A percentile compares a stretch with the other conserved stretches of the same genome.
Conservation (phyloP, 2,797 vertebrate species). For the Enteromius radiatus region DNA sequence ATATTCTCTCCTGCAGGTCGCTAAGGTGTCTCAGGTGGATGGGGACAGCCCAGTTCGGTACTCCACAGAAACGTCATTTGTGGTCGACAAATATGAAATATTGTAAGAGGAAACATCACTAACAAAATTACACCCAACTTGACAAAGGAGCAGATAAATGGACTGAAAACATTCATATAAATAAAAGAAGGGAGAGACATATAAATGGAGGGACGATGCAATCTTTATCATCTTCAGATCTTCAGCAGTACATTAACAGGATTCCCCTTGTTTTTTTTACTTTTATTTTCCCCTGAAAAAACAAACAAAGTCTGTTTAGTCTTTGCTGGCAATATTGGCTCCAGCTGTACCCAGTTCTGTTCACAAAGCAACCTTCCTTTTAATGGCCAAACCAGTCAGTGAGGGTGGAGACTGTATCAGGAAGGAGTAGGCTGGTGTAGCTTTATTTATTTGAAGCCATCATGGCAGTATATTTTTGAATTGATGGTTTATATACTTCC, state of each 20-base stretch:
- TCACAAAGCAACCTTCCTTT: background rate
- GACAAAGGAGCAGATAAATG: constrained; percentile 49
- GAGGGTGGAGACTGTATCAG: constrained; percentile 15
- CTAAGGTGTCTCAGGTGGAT: constrained; percentile 86
- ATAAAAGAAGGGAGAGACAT: constrained; percentile 47
- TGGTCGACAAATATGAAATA: constrained; percentile 90
- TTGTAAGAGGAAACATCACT: constrained; percentile 74
- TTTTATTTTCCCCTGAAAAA: constrained; percentile 28
- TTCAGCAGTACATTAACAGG: constrained; percentile 58
- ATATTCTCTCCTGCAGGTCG: constrained; percentile 69
- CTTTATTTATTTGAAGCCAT: constrained; percentile 45
- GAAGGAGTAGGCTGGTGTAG: background rate
- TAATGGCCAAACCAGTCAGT: constrained; percentile 18
- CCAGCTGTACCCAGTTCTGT: constrained; percentile 57
- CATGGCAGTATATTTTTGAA: constrained; percentile 31
- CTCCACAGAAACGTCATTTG: constrained; percentile 86
- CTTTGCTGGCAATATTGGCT: constrained; percentile 54
- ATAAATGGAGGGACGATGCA: constrained; percentile 45
- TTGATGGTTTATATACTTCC: constrained; percentile 40
- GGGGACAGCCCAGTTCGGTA: constrained; percentile 85
- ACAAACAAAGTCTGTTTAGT: background rate
- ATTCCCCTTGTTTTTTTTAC: constrained; percentile 23
- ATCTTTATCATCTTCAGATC: constrained; percentile 58
- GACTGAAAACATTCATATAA: constrained; percentile 56
- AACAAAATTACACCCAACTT: constrained; percentile 40